Evolutionary conservation across 2,113 vertebrate genomes (phyloP), one percentile per base, ranked within the genome.

Genomic region (Cebidichthys violaceus): DNA sequence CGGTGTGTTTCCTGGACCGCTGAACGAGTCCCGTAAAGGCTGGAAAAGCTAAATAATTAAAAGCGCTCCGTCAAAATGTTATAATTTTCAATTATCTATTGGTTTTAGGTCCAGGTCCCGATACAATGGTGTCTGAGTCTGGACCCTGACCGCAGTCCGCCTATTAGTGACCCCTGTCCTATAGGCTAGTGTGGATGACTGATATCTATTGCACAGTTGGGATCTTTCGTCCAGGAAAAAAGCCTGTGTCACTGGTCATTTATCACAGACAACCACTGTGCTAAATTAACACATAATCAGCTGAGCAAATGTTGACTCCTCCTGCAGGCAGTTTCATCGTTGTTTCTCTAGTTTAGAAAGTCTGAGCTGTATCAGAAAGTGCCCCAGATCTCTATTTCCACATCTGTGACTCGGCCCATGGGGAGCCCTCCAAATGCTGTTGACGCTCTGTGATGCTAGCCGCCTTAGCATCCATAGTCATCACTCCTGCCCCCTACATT

Each of bases 371-470:
- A 84, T 79, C 52, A 83, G 43, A 75, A 77, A 66, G 60, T 65
- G 79, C 50, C 70, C 70, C 77, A 83, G 47, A 83, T 89, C 74
- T 88, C 73, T 78, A 22, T 75, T 74, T 81, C 43, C 57, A 84
- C 82, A 85, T 86, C 84, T 89, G 82, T 85, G 72, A 83, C 67
- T 61, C 39, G 22, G 43, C 85, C 89, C 79, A 85, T 24, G 8
- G 65, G 81, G 78, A 59, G 9, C 17, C 55, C 43, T 66, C 59
- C 69, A 81, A 88, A 82, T n/a, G 31, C 33, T 24, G n/a, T 64
- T 71, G 79, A 84, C 2, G 29, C 4, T 6, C 62, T 57, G 74
- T 50, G 68, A 79, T 2, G 66, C 47, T 57, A 22, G 20, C 70
- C 1, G n/a, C n/a, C 27, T 41, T 43, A 64, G 27, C 50, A 54